Conservation (phyloP, 2,888 invertebrate species). For the Eupithecia exiguata region DNA sequence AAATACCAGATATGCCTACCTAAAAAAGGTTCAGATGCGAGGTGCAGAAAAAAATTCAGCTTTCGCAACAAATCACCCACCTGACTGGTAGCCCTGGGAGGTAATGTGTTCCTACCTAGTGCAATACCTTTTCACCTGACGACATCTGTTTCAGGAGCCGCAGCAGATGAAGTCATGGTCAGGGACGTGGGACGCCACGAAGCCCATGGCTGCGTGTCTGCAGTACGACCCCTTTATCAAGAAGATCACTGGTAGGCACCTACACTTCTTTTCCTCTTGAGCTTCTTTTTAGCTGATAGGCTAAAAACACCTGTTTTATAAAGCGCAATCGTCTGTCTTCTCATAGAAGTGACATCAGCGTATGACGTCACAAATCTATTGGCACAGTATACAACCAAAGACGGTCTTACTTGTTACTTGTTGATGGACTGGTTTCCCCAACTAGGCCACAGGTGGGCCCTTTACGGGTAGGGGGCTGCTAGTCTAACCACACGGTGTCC, state of each 20-base stretch:
- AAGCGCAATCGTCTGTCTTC: background rate
- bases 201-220: constrained; percentile 83
- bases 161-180: constrained; percentile 84
- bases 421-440: too few species aligned
- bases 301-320: background rate
- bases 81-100: too few species aligned
- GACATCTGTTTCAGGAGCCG: constrained; percentile 38
- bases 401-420: too few species aligned
- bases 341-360: background rate
- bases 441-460: too few species aligned
- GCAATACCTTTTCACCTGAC: background rate
- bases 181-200: constrained; percentile 87
- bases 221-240: constrained; percentile 83
- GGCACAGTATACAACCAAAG: too few species aligned
- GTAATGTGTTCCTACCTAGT: too few species aligned
- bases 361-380: background rate
- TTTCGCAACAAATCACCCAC: too few species aligned
- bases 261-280: background rate
- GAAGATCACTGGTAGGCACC: constrained; percentile 40
- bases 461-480: too few species aligned
- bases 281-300: background rate
- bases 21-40: too few species aligned
- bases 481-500: too few species aligned
- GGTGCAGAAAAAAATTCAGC: too few species aligned
- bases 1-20: too few species aligned